phyloP scores from a whole-genome alignment of 2,888 invertebrate genomes.

The Tromatobia lineatoria region DNA sequence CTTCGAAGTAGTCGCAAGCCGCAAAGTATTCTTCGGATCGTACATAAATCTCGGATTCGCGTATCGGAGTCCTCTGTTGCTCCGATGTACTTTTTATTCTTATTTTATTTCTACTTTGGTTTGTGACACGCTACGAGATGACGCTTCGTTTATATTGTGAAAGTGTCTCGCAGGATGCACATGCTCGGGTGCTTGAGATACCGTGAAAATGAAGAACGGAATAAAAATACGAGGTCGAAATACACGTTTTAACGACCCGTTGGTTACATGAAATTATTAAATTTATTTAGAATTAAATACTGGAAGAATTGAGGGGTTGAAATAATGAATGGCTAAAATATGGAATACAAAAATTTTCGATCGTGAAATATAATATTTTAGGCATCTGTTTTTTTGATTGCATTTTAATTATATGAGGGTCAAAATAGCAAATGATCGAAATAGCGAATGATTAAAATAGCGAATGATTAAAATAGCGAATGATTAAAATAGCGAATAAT shows the following conservation, averaged over 20 bases:
- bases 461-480: too few relatives aligned
- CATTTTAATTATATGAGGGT: too few relatives aligned
- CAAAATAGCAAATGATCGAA: too few relatives aligned
- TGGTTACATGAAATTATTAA: too few relatives aligned
- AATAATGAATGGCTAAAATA: too few relatives aligned
- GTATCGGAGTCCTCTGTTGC: neutral
- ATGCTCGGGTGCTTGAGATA: neutral
- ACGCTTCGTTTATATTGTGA: neutral
- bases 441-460: too few relatives aligned
- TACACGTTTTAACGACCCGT: neutral
- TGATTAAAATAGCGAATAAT: too few relatives aligned
- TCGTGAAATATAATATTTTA: too few relatives aligned
- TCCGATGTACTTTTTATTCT: neutral
- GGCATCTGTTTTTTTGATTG: too few relatives aligned
- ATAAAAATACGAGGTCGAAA: neutral
- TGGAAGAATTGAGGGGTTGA: too few relatives aligned
- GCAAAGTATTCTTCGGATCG: slow-evolving; percentile 2
- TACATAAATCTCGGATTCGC: slow-evolving; percentile 13
- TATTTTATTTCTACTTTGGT: slow-evolving; percentile 17
- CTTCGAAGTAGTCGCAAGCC: neutral
- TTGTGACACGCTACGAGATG: neutral
- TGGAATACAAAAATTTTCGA: too few relatives aligned
- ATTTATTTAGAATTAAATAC: too few relatives aligned
- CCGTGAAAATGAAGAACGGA: neutral
- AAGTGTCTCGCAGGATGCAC: neutral